Percentiles rank a stretch among this genome's conserved stretches.
phyloP scores from a whole-genome alignment of 2,113 vertebrate genomes.

The Oenanthe melanoleuca region DNA sequence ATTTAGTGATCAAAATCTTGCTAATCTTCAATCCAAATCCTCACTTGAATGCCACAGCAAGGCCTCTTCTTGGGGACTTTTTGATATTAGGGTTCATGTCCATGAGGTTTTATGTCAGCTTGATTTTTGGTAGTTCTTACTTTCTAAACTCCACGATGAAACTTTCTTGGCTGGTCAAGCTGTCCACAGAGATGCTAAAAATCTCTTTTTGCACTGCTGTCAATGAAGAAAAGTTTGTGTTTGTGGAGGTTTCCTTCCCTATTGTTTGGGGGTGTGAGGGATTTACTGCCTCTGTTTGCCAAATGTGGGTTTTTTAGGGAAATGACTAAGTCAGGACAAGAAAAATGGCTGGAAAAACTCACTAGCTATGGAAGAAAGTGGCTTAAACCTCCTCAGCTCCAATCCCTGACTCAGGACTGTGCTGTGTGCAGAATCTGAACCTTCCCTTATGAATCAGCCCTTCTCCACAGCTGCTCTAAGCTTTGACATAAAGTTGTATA shows the following conservation, averaged over 20 bases:
- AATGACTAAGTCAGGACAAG: neutral
- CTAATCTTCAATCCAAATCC: neutral
- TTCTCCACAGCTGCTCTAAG: neutral
- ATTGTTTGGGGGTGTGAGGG: accelerated
- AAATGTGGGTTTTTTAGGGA: neutral
- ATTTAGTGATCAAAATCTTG: neutral
- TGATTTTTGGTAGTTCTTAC: neutral
- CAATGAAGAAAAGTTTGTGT: accelerated
- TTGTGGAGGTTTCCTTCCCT: neutral
- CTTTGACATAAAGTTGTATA: slow-evolving; percentile 1
- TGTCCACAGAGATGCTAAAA: neutral
- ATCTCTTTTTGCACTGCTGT: neutral
- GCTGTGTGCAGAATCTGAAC: neutral
- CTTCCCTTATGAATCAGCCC: neutral
- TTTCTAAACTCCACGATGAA: neutral
- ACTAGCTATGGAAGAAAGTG: neutral
- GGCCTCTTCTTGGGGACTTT: neutral
- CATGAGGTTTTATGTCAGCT: neutral
- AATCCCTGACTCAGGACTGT: neutral
- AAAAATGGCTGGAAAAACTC: neutral
- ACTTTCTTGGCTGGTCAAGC: neutral
- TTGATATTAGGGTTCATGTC: neutral
- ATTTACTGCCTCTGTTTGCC: neutral
- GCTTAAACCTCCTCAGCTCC: neutral
- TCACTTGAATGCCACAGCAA: neutral